phyloP scores from a whole-genome alignment of 2,797 vertebrate species.

The Leontocebus nigricollis region DNA sequence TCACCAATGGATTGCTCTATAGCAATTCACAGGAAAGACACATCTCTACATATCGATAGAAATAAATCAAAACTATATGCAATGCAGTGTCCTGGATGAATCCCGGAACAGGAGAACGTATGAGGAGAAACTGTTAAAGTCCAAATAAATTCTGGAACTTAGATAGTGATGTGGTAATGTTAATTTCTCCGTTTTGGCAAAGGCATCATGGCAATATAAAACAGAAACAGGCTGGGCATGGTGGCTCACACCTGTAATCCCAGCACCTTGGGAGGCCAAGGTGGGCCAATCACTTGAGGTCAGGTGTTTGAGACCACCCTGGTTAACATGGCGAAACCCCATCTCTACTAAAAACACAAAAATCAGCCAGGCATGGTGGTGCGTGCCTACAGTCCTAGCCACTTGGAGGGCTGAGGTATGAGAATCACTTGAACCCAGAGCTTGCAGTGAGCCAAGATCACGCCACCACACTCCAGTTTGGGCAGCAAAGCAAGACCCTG shows the following conservation, averaged over 20 bases:
- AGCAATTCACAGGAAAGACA: background rate
- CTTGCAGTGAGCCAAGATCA: background rate
- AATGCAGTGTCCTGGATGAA: background rate
- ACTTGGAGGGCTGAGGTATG: background rate
- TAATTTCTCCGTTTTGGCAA: background rate
- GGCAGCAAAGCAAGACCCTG: background rate
- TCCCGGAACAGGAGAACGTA: background rate
- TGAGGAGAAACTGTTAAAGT: background rate
- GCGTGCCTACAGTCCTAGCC: background rate
- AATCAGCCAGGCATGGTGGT: background rate
- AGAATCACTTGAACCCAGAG: background rate
- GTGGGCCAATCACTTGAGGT: no score
- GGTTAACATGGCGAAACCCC: background rate
- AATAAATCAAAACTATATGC: background rate
- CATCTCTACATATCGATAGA: rapidly evolving
- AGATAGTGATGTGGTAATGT: background rate
- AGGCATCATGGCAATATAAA: background rate
- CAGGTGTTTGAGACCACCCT: no score
- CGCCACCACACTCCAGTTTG: background rate
- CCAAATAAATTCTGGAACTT: background rate
- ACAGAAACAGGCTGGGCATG: background rate
- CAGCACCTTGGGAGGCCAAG: background rate
- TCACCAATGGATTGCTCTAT: background rate
- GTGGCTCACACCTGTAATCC: background rate
- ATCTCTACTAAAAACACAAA: background rate